phyloP scores from a whole-genome alignment of 2,113 vertebrate species.

The Limnothrissa miodon region DNA sequence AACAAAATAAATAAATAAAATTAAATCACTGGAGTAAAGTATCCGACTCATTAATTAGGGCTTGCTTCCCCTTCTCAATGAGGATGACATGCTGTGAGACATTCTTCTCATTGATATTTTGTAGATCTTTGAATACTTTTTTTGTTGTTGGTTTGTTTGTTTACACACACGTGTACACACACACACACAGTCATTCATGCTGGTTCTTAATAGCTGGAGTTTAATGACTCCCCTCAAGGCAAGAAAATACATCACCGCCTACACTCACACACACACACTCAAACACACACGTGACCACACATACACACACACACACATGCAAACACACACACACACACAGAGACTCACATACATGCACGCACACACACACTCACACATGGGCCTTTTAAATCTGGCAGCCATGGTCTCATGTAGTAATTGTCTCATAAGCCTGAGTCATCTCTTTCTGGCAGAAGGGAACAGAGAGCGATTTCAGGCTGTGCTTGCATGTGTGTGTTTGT shows the following conservation, averaged over 20 bases:
- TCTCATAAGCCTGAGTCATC: slow-evolving; percentile 36
- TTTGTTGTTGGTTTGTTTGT: not conserved
- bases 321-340: slow-evolving; percentile 31
- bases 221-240: slow-evolving; percentile 34
- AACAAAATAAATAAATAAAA: slow-evolving; percentile 38
- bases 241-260: slow-evolving; percentile 32
- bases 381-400: slow-evolving; percentile 43
- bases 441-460: slow-evolving; percentile 2
- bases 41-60: slow-evolving; percentile 31
- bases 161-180: slow-evolving; percentile 18
- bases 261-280: slow-evolving; percentile 39
- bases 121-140: not conserved
- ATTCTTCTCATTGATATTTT: not conserved
- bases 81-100: not conserved
- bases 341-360: slow-evolving; percentile 27
- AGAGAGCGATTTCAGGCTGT: not conserved
- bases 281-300: slow-evolving; percentile 37
- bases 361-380: slow-evolving; percentile 40
- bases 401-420: slow-evolving; percentile 37
- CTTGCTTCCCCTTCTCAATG: not conserved
- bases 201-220: slow-evolving; percentile 37
- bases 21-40: not conserved
- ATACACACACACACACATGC: slow-evolving; percentile 31
- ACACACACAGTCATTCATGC: slow-evolving; percentile 35
- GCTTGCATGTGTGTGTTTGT: not conserved